These are phyloP conservation scores for Synchiropus splendidus DNA, from an alignment of 2,113 vertebrate species.

Conservation along the genomic window DNA sequence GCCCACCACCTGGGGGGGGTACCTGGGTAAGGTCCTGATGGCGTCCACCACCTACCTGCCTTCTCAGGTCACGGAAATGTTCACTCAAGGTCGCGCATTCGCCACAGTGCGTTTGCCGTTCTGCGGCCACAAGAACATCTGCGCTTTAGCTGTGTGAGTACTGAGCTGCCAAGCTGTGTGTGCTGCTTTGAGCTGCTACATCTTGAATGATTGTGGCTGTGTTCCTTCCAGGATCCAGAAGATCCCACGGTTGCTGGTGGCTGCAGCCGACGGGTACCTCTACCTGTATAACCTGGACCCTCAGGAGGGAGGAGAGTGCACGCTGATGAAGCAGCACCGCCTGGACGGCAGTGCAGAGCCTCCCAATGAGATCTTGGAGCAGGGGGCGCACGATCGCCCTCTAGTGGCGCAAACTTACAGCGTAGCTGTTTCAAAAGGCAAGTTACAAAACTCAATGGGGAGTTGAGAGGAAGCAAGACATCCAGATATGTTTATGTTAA, in stretches of 20 bases:
- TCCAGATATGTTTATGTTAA: too few species aligned
- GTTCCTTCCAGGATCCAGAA: constrained; percentile 97
- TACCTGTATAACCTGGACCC: constrained; percentile 98
- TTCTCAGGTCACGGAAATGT: constrained; percentile 97
- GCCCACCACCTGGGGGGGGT: constrained; percentile 95
- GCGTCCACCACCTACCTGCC: constrained; percentile 94
- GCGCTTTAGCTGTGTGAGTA: constrained; percentile 88
- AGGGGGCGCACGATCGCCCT: constrained; percentile 84
- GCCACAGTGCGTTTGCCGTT: constrained; percentile 94
- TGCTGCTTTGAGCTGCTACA: too few species aligned
- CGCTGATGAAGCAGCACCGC: constrained; percentile 97
- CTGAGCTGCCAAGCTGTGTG: background rate
- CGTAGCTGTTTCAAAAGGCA: constrained; percentile 77
- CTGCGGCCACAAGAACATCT: constrained; percentile 98
- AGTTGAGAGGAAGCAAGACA: background rate
- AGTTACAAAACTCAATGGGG: background rate
- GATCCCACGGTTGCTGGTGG: constrained; percentile 88
- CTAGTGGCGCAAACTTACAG: constrained; percentile 81
- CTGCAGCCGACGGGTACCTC: constrained; percentile 89
- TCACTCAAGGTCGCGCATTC: constrained; percentile 94
- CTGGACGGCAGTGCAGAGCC: constrained; percentile 90
- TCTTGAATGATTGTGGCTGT: too few species aligned
- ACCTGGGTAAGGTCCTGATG: constrained; percentile 93
- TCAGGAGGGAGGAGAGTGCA: constrained; percentile 94
- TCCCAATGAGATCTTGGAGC: constrained; percentile 87